Evolutionary conservation across 53 echinoderm and acorn worm genomes (phyloP).

Genomic region (Echinarachnius parma): DNA sequence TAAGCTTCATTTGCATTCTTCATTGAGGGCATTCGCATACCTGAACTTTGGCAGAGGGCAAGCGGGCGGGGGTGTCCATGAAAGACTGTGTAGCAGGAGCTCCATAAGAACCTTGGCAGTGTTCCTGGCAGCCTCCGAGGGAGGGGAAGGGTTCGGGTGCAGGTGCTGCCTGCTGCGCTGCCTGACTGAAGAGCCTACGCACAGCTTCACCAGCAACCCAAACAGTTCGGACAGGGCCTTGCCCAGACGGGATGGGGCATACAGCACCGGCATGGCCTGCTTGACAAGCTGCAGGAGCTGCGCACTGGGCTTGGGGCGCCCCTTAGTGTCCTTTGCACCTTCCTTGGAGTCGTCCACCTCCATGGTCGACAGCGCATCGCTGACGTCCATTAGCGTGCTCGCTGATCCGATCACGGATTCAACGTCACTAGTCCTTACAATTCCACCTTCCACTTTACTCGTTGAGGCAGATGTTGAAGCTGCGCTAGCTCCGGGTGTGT

Average conservation of each 20-base stretch:
- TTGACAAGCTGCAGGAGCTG: slow-evolving; percentile 87
- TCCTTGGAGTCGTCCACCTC: slow-evolving; percentile 82
- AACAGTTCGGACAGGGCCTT: slow-evolving; percentile 90
- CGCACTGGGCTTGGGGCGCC: slow-evolving; percentile 54
- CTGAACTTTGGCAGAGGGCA: slow-evolving; percentile 96
- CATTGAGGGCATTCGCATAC: slow-evolving; percentile 47
- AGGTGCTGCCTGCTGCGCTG: slow-evolving; percentile 81
- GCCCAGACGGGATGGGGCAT: slow-evolving; percentile 92
- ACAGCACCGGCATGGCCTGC: slow-evolving; percentile 93
- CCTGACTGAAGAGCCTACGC: slow-evolving; percentile 91
- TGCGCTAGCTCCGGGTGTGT: slow-evolving; percentile 33
- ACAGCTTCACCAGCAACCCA: slow-evolving; percentile 90
- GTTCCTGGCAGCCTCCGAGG: slow-evolving; percentile 88
- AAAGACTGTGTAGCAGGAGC: slow-evolving; percentile 75
- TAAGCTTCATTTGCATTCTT: too few species aligned
- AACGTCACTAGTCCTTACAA: slow-evolving; percentile 50
- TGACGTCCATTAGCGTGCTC: slow-evolving; percentile 71
- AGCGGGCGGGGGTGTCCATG: slow-evolving; percentile 82
- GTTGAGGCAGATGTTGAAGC: slow-evolving; percentile 9
- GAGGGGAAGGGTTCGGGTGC: slow-evolving; percentile 77
- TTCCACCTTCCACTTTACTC: slow-evolving; percentile 13
- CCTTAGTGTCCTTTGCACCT: slow-evolving; percentile 42
- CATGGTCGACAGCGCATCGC: slow-evolving; percentile 88
- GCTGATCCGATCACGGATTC: slow-evolving; percentile 39
- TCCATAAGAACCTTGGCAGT: slow-evolving; percentile 88